Evolutionary conservation across 2,888 invertebrate species (phyloP).

Genomic region (Melitaea athalia): DNA sequence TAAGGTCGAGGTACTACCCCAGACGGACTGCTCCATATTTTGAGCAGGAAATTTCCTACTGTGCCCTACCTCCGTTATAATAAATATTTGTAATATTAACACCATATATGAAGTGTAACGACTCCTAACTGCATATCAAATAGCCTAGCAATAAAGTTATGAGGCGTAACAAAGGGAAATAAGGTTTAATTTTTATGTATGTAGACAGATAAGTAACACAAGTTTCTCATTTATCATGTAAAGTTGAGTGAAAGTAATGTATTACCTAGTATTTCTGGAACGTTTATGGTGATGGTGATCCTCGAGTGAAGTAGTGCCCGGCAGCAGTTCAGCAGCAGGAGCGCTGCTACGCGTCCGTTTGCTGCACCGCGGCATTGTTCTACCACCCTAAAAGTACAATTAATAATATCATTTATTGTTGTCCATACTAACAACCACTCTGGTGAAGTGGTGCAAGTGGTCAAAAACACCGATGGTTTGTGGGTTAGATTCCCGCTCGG

Average conservation of each 20-base stretch:
- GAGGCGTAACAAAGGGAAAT: no score
- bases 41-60: no score
- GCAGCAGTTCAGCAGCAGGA: slow-evolving; percentile 62
- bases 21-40: no score
- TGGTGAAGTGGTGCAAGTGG: background rate
- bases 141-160: no score
- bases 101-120: no score
- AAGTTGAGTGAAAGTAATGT: background rate
- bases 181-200: no score
- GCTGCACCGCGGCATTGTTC: slow-evolving; percentile 80
- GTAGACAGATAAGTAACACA: background rate
- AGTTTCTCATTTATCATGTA: background rate
- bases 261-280: slow-evolving; percentile 72
- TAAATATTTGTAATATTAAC: no score
- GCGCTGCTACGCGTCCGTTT: slow-evolving; percentile 77
- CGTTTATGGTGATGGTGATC: slow-evolving; percentile 76
- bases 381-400: slow-evolving; percentile 63
- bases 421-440: background rate
- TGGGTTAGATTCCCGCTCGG: no score
- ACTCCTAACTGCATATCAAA: no score
- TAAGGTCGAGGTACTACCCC: no score
- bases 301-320: slow-evolving; percentile 68
- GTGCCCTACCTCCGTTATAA: no score
- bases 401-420: background rate
- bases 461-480: no score